Base-by-base conservation (phyloP, 1,140 invertebrate species). In the Daktulosphaira vitifoliae region DNA sequence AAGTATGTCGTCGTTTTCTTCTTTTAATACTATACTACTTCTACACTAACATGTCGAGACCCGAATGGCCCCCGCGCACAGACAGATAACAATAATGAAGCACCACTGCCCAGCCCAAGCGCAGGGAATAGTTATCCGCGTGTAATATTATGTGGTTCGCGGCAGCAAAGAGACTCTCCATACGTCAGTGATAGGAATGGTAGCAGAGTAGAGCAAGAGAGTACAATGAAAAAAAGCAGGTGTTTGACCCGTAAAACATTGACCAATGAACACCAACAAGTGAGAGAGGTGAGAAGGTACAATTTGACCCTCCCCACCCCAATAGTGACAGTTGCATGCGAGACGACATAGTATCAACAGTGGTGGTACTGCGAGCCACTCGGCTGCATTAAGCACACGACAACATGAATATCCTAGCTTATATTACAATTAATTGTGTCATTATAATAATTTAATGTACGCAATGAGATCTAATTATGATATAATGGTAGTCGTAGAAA, bases 201-300 rank as follows among this genome's bases (percentile, higher is more conserved):
- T 33, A 5, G 29, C 29, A 48, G 56, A 48, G 53, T 22, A 26
- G 44, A 5, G 44, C 44, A 20, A 20, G 44, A 7, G 44, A 15
- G 44, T 11, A 16, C 20, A 26, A 59, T 15, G 37, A 38, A 62
- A 59, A 62, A 62, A 62, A 62, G 42, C 56, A 62, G 56, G 56
- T 62, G 56, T 62, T 62, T 62, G 56, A 62, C 56, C 56, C 56
- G 56, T 62, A 62, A 62, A 62, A 62, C 42, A 62, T 62, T 62
- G 56, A 62, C 56, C 56, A 62, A 62, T 62, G 56, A 62, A 62
- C 56, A 62, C 56, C 56, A 62, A 62, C 56, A 62, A 62, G 56
- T 62, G 56, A 62, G 56, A 62, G 56, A 62, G 56, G 56, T 62
- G 56, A 62, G 56, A 62, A 48, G 56, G 26, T 62, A 62, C 56